Base-by-base conservation (phyloP, 2,113 vertebrate species). In the Rhinoderma darwinii region DNA sequence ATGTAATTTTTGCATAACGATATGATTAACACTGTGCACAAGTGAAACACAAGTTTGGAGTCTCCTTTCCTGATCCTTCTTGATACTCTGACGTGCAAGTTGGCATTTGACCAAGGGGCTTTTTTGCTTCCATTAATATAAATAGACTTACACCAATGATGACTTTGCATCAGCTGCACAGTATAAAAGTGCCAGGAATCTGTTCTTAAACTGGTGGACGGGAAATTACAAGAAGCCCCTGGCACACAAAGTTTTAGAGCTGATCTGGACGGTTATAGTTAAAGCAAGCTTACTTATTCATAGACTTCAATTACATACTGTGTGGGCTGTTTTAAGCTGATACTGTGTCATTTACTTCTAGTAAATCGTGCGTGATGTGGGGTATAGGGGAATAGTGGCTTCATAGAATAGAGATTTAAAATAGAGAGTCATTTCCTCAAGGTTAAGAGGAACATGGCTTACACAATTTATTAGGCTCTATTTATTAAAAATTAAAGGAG, bases 151-250 rank as follows among this genome's bases (percentile, higher is more conserved):
- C 79, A 74, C 79, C 70, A 63, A 76, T 87, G 86, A 87, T 87
- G 78, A 87, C 86, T 86, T 25, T 72, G 85, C 85, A 86, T 86
- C 85, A 86, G 85, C 85, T 86, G 78, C 41, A 82, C 66, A 39
- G 86, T 47, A 73, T 51, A 63, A n/a, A 82, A 75, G 86, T 82
- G 86, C 86, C 86, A 75, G 86, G 63, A 87, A 82, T 87, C 78
- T 75, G 39, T 66, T 77, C 72, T 82, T 59, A 56, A 82, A 61
- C 50, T 39, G 77, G 51, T 74, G 73, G 66, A 61, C 22, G 68
- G 79, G 86, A 87, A 87, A 82, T 82, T 50, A 44, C 70, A 47
- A 15, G 50, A 47, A 75, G 12, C 54, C 56, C 35, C 27, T 43
- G 37, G 73, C 56, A 61, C 20, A 61, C 35, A 81, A 20, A 10